Evolutionary conservation across 2,797 vertebrate genomes (phyloP).

Genomic region (Sandelia bainsii): DNA sequence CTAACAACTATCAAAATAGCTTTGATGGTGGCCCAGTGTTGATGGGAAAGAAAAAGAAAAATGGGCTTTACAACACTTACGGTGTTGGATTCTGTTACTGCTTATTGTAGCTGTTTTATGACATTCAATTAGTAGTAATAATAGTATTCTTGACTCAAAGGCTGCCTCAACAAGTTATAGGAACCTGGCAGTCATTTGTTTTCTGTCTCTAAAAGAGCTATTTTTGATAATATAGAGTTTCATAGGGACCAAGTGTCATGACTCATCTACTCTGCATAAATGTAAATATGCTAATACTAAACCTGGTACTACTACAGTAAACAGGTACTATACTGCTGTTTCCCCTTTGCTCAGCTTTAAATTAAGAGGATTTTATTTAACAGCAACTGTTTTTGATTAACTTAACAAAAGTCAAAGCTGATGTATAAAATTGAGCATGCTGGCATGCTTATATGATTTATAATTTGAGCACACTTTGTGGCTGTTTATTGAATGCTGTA

Average conservation of each 20-base stretch:
- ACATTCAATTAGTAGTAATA: constrained; percentile 16
- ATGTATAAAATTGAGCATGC: constrained; percentile 13
- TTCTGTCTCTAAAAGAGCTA: constrained; percentile 20
- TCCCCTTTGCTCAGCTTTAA: background rate
- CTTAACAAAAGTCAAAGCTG: constrained; percentile 9
- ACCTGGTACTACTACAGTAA: background rate
- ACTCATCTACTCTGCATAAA: constrained; percentile 24
- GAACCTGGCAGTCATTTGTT: constrained; percentile 8
- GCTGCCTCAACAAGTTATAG: constrained; percentile 5
- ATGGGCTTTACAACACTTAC: constrained; percentile 7
- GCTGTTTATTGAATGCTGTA: constrained; percentile 43
- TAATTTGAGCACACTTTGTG: constrained; percentile 21
- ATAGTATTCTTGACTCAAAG: constrained; percentile 3
- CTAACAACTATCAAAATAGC: constrained; percentile 66
- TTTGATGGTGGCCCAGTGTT: constrained; percentile 40
- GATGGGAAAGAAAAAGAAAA: constrained; percentile 25
- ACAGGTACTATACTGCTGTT: background rate
- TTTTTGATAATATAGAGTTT: constrained; percentile 18
- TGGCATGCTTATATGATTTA: constrained; percentile 44
- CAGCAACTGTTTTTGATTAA: constrained; percentile 14
- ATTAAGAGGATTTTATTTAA: background rate
- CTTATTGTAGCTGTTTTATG: constrained; percentile 1
- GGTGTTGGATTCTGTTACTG: background rate
- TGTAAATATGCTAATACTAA: constrained; percentile 9
- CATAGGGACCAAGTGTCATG: constrained; percentile 8